phyloP scores from a whole-genome alignment of 2,888 invertebrate genomes.

The Adelphocoris suturalis region DNA sequence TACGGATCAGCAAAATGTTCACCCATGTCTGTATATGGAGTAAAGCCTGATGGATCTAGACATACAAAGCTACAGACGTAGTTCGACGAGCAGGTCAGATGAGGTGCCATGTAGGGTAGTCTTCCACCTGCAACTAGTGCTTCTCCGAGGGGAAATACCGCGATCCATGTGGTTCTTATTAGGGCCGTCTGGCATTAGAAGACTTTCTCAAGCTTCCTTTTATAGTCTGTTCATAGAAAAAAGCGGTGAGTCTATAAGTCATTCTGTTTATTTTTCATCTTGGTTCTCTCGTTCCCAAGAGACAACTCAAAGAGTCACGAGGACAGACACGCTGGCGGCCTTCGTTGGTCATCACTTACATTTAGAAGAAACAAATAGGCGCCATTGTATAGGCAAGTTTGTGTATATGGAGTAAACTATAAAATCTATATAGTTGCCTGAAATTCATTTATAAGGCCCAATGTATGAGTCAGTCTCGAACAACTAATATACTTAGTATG shows the following conservation, averaged over 20 bases:
- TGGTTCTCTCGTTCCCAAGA: background rate
- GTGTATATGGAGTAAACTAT: no score
- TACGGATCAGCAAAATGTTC: no score
- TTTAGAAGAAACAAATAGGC: no score
- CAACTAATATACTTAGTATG: no score
- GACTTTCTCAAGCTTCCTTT: constrained; percentile 36
- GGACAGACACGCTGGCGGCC: background rate
- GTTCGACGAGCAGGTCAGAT: no score
- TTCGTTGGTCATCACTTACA: background rate
- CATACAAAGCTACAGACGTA: background rate
- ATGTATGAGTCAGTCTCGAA: no score
- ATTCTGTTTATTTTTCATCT: background rate
- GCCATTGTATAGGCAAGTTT: no score
- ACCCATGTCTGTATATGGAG: no score
- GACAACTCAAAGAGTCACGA: constrained; percentile 16
- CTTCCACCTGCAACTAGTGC: constrained; percentile 22
- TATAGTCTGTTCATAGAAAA: constrained; percentile 3
- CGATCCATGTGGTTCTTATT: constrained; percentile 29
- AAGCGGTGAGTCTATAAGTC: background rate
- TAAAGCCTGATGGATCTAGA: background rate
- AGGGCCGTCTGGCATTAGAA: background rate
- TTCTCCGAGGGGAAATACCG: background rate
- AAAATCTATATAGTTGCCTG: no score
- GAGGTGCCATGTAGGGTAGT: background rate
- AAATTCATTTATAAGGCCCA: no score